phyloP scores from a whole-genome alignment of 2,113 vertebrate species.

The Xerus inauris region DNA sequence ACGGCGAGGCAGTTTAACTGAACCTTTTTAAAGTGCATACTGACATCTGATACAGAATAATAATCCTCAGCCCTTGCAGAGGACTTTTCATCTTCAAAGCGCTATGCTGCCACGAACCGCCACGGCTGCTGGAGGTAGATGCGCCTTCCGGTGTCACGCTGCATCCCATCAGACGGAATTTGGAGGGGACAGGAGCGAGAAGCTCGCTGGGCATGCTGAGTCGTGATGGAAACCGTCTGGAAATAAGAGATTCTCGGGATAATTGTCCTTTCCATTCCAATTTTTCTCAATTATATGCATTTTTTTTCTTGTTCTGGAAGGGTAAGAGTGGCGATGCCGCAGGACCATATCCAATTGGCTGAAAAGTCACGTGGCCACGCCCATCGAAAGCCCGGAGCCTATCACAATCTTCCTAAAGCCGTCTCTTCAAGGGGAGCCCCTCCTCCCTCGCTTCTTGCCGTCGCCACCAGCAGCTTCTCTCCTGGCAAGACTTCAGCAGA shows the following conservation, averaged over 20 bases:
- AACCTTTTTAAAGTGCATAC: constrained; percentile 29
- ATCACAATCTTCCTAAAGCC: not conserved
- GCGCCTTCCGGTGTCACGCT: not conserved
- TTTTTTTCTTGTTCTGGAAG: not conserved
- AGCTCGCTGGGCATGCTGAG: not conserved
- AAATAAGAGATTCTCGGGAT: not conserved
- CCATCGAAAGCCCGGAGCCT: rapidly evolving
- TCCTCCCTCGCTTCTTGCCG: no score
- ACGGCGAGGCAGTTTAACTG: constrained; percentile 59
- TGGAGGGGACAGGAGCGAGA: not conserved
- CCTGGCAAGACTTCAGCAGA: not conserved
- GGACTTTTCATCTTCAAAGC: constrained; percentile 64
- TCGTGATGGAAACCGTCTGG: not conserved
- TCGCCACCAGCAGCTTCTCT: not conserved
- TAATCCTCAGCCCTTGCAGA: constrained; percentile 29
- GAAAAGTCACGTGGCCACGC: not conserved
- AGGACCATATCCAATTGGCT: not conserved
- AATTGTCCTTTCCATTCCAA: not conserved
- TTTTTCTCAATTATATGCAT: not conserved
- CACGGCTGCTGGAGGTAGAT: not conserved
- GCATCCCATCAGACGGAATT: not conserved
- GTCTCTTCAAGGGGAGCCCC: not conserved
- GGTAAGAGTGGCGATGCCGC: no score
- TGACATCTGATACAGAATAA: constrained; percentile 61
- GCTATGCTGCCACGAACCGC: not conserved